Evolutionary conservation across 2,888 invertebrate species (phyloP).

Genomic region (Apodemia duryi): DNA sequence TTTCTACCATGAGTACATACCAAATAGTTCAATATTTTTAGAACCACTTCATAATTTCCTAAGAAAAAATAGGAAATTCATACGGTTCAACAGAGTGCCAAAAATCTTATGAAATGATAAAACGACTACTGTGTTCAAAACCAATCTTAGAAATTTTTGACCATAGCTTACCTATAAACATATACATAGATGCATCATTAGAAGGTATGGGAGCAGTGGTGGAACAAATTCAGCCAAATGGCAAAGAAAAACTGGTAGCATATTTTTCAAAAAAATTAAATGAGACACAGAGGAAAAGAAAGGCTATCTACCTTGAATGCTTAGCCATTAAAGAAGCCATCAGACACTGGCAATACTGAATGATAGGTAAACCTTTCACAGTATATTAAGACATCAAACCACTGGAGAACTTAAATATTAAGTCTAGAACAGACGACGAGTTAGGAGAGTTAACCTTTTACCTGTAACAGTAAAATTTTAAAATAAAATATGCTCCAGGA

Average conservation of each 20-base stretch:
- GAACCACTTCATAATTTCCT: constrained; percentile 26
- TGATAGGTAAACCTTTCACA: constrained; percentile 28
- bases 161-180: constrained; percentile 21
- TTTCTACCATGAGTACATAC: not conserved
- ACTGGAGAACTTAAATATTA: constrained; percentile 28
- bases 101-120: constrained; percentile 25
- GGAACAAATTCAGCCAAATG: constrained; percentile 17
- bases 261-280: constrained; percentile 18
- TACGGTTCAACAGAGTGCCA: constrained; percentile 21
- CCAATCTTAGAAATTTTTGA: constrained; percentile 26
- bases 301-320: constrained; percentile 19
- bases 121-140: constrained; percentile 25
- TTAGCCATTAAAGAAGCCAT: constrained; percentile 30
- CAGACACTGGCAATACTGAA: constrained; percentile 30
- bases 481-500: constrained; percentile 32
- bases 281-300: constrained; percentile 26
- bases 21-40: constrained; percentile 19
- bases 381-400: constrained; percentile 28
- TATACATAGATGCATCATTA: constrained; percentile 25
- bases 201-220: constrained; percentile 23
- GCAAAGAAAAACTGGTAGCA: no score
- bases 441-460: constrained; percentile 28
- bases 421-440: constrained; percentile 26
- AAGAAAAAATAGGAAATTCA: not conserved
- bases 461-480: constrained; percentile 31